A percentile compares a stretch with the other conserved stretches of the same genome.
phyloP scores from a whole-genome alignment of 53 echinoderm and acorn worm genomes.

The Stichopus horrens region DNA sequence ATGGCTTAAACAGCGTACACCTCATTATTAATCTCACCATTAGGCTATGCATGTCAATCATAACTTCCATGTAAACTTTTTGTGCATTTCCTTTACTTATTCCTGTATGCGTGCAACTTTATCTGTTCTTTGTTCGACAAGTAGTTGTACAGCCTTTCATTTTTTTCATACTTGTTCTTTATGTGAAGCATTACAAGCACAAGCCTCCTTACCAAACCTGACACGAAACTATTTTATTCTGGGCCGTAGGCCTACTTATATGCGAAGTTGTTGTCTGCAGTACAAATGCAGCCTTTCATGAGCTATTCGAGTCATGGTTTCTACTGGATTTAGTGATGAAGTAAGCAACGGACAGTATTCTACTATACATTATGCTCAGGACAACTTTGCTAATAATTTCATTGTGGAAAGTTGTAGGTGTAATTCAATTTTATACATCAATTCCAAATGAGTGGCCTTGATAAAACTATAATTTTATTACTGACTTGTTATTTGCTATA shows the following conservation, averaged over 20 bases:
- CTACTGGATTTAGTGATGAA: slow-evolving; percentile 18
- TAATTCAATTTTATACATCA: background rate
- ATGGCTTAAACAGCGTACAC: background rate
- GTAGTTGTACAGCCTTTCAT: background rate
- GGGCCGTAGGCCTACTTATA: background rate
- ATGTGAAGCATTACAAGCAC: background rate
- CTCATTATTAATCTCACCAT: background rate
- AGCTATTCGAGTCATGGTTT: background rate
- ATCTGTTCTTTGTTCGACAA: background rate
- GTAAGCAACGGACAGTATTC: slow-evolving; percentile 4
- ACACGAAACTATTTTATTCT: background rate
- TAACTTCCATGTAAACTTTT: too few species aligned
- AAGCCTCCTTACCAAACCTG: background rate
- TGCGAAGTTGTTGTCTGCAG: background rate
- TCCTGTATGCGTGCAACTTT: background rate
- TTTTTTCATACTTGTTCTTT: background rate
- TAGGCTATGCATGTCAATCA: too few species aligned
- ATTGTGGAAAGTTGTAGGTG: background rate
- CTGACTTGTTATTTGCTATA: background rate
- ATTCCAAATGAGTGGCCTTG: background rate
- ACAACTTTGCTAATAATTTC: background rate
- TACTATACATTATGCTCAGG: background rate
- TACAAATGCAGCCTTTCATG: background rate
- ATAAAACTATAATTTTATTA: background rate
- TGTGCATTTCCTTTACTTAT: too few species aligned